Conservation (phyloP, 2,113 vertebrate genomes). For the Atractosteus spatula region DNA sequence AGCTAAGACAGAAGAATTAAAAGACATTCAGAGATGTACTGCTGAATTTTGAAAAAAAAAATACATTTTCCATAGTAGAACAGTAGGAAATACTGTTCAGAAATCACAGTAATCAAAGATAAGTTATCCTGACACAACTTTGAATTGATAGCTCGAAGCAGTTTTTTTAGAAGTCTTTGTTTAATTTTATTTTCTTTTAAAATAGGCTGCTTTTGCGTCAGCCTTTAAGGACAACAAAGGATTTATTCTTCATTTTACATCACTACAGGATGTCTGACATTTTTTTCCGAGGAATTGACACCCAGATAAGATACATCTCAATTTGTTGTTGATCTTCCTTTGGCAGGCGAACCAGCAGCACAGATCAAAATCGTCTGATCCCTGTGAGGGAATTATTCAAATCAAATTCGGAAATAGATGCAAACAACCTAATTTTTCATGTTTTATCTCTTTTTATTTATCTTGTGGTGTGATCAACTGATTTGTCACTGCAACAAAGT, state of each 20-base stretch:
- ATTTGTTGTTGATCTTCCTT: slow-evolving; percentile 12
- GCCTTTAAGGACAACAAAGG: slow-evolving; percentile 3
- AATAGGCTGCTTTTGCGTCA: neutral
- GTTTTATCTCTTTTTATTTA: slow-evolving; percentile 35
- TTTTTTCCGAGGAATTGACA: slow-evolving; percentile 13
- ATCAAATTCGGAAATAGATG: slow-evolving; percentile 20
- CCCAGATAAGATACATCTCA: slow-evolving; percentile 10
- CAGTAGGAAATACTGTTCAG: too few species aligned
- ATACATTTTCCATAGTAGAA: too few species aligned
- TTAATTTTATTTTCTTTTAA: neutral
- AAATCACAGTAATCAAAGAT: too few species aligned
- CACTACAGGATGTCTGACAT: neutral
- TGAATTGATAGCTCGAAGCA: too few species aligned
- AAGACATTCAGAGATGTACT: too few species aligned
- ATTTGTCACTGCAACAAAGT: too few species aligned
- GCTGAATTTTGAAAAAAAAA: too few species aligned
- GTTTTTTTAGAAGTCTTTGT: neutral
- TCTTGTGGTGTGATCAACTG: slow-evolving; percentile 11
- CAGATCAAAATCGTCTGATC: slow-evolving; percentile 22
- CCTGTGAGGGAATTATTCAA: slow-evolving; percentile 23
- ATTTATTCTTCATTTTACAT: too few species aligned
- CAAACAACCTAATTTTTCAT: slow-evolving; percentile 37
- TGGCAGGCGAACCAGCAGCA: slow-evolving; percentile 16
- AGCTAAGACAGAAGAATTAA: too few species aligned
- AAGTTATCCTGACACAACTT: too few species aligned